Conservation (phyloP, 2,888 invertebrate genomes). For the Gnatocerus cornutus region DNA sequence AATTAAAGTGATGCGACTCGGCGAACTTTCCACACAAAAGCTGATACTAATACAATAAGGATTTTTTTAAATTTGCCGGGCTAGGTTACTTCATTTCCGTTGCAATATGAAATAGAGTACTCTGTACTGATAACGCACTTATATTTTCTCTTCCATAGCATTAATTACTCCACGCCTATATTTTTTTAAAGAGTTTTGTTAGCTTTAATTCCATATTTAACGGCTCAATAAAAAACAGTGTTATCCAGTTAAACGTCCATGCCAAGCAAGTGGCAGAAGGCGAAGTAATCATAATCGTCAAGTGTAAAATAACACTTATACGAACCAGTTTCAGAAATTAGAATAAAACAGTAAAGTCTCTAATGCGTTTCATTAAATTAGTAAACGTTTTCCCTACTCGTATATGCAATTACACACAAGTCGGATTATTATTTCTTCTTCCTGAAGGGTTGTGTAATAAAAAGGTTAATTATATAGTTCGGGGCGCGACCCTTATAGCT, state of each 20-base stretch:
- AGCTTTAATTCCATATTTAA: conserved; percentile 38
- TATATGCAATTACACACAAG: conserved; percentile 65
- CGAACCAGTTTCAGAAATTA: conserved; percentile 58
- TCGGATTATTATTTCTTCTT: conserved; percentile 66
- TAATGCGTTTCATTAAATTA: conserved; percentile 66
- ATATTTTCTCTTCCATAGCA: conserved; percentile 1
- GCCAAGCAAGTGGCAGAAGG: conserved; percentile 35
- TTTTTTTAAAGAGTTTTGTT: conserved; percentile 6
- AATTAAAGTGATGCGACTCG: conserved; percentile 46
- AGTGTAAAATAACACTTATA: conserved; percentile 63
- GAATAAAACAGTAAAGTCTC: conserved; percentile 65
- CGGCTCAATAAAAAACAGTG: conserved; percentile 36
- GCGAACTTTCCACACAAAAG: conserved; percentile 36
- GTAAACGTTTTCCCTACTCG: conserved; percentile 61
- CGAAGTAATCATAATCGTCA: conserved; percentile 60
- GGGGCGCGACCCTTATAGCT: conserved; percentile 61
- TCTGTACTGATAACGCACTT: too few relatives aligned
- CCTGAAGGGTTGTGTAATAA: conserved; percentile 67
- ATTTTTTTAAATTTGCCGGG: conserved; percentile 10
- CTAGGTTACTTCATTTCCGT: too few relatives aligned
- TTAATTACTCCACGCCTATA: neutral
- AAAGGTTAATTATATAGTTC: conserved; percentile 67
- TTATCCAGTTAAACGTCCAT: conserved; percentile 23
- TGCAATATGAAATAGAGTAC: too few relatives aligned
- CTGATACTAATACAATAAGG: conserved; percentile 39